Base-by-base conservation (phyloP, 2,797 vertebrate genomes). In the Dryobates pubescens region DNA sequence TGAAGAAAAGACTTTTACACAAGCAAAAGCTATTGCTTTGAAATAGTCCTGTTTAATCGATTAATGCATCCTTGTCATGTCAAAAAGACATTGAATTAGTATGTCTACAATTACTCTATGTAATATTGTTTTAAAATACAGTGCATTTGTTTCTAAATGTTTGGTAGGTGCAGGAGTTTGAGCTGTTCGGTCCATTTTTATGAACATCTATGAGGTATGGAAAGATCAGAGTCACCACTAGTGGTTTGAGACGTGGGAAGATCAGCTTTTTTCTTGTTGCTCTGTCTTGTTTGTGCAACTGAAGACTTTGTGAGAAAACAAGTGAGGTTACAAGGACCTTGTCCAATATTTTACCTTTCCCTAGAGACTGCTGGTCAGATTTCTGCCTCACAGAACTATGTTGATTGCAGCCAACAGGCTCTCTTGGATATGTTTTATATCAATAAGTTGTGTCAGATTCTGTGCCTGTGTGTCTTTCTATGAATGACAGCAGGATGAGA, bases 151-250 rank as follows among this genome's bases (percentile, higher is more conserved):
- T 84, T 82, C 13, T 45, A 47, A 75, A 58, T 61, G 8, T 57
- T 61, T 64, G 14, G 17, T 3, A 45, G 22, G 34, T 19, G n/a
- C 0, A 2, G 3, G 3, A 34, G 1, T 53, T 51, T 34, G 13
- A 68, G 4, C 13, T 61, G n/a, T 53, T 45, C 15, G 58, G 3
- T 10, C 3, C 17, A 38, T 63, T 85, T 34, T 57, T 8, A 57
- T 24, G 7, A 14, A 65, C 82, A 62, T 26, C 10, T 62, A 61
- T 32, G 5, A 53, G 1, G 2, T 43, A 57, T 0, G 4, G 38
- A 23, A 69, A 65, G 43, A 27, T 68, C 18, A 49, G 32, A 32
- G 13, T 67, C 17, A 67, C 9, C 22, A 41, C 2, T 19, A 3
- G 18, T 20, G 56, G 24, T 18, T 5, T 85, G 57, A 62, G 10